Percentiles rank a stretch among this genome's conserved stretches.
phyloP scores from a whole-genome alignment of 1,140 invertebrate genomes.

The Trachymyrmex cornetzi region DNA sequence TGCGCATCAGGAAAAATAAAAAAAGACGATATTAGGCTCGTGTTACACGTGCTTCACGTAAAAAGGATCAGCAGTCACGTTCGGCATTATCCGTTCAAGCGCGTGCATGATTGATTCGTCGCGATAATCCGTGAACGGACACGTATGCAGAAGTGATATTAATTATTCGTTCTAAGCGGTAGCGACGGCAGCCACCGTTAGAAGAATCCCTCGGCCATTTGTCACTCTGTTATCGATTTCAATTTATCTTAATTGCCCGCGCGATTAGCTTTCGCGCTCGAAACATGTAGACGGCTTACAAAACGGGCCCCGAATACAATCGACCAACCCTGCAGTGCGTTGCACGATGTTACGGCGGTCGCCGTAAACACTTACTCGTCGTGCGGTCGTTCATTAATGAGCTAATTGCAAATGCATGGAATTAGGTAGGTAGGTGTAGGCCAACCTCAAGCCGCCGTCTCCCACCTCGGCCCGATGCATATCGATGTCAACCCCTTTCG shows the following conservation, averaged over 20 bases:
- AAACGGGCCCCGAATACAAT: conserved; percentile 44
- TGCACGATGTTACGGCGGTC: background rate
- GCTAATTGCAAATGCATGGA: conserved; percentile 44
- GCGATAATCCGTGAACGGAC: conserved; percentile 62
- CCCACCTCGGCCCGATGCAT: conserved; percentile 34
- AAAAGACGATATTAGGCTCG: background rate
- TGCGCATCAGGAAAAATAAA: background rate
- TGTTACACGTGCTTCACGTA: background rate
- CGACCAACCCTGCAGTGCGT: conserved; percentile 17
- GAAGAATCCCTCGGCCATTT: conserved; percentile 56
- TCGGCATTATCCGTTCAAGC: conserved; percentile 5
- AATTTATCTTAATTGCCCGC: conserved; percentile 64
- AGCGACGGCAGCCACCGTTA: conserved; percentile 18
- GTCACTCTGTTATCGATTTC: conserved; percentile 60
- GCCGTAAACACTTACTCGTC: conserved; percentile 49
- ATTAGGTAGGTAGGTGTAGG: conserved; percentile 45
- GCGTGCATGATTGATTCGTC: conserved; percentile 51
- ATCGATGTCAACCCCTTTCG: conserved; percentile 24
- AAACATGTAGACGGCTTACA: conserved; percentile 45
- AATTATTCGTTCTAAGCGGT: conserved; percentile 76
- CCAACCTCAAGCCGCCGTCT: conserved; percentile 24
- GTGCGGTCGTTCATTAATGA: conserved; percentile 26
- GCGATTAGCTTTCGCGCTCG: conserved; percentile 54
- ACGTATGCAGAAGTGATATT: conserved; percentile 71
- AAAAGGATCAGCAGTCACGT: conserved; percentile 1